phyloP scores from a whole-genome alignment of 2,888 invertebrate genomes.

The Epirrita christyi region DNA sequence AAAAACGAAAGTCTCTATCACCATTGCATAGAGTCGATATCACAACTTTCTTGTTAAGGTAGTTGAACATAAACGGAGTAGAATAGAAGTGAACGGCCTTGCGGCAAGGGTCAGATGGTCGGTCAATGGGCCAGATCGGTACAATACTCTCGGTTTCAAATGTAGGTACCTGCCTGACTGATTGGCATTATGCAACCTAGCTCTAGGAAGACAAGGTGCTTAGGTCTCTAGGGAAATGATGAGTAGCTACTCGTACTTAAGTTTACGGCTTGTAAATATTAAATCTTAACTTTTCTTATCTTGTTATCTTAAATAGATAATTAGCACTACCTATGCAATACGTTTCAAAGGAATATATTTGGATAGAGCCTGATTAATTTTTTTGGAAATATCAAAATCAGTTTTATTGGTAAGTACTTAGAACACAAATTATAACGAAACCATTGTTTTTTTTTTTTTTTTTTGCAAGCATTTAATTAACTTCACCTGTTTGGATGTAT shows the following conservation, averaged over 20 bases:
- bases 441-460: too few relatives aligned
- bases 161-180: slow-evolving; percentile 27
- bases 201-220: slow-evolving; percentile 20
- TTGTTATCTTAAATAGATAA: not conserved
- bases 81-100: slow-evolving; percentile 65
- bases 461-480: too few relatives aligned
- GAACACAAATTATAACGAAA: too few relatives aligned
- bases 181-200: slow-evolving; percentile 25
- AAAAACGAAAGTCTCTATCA: slow-evolving; percentile 2
- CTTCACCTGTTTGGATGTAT: too few relatives aligned
- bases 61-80: slow-evolving; percentile 28
- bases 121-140: slow-evolving; percentile 69
- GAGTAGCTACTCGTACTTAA: too few relatives aligned
- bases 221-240: not conserved
- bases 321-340: too few relatives aligned
- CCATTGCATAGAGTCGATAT: slow-evolving; percentile 17
- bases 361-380: too few relatives aligned
- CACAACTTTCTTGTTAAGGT: slow-evolving; percentile 8
- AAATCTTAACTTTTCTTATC: not conserved
- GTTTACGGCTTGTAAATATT: not conserved
- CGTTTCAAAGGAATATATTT: too few relatives aligned
- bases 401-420: too few relatives aligned
- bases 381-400: too few relatives aligned
- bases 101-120: slow-evolving; percentile 66
- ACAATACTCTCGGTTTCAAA: slow-evolving; percentile 67